A percentile compares a stretch with the other conserved stretches of the same genome.
Evolutionary conservation across 35 echinoderm and acorn worm genomes (phyloP).

Genomic region (Diadema setosum): DNA sequence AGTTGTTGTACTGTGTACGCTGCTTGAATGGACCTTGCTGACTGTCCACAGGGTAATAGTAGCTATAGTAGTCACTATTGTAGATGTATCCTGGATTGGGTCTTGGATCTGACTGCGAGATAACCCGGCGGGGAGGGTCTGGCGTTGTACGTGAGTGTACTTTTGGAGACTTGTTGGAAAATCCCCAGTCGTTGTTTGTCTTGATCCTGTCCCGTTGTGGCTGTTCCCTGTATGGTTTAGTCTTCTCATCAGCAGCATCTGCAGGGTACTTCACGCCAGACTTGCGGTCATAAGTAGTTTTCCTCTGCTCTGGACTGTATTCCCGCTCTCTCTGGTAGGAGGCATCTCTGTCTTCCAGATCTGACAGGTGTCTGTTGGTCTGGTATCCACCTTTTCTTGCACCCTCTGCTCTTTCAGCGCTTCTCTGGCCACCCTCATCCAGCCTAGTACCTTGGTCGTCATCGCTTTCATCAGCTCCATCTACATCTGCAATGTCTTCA

Average conservation of each 20-base stretch:
- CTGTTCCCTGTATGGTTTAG: neutral
- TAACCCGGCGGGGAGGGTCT: neutral
- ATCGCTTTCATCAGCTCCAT: neutral
- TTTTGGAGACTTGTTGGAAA: neutral
- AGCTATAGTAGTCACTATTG: constrained; percentile 31
- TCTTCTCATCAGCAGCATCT: neutral
- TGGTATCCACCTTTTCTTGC: neutral
- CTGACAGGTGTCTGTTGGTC: neutral
- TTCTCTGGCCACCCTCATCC: neutral
- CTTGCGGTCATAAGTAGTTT: neutral
- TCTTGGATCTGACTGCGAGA: neutral
- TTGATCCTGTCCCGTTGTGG: neutral
- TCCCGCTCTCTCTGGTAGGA: neutral
- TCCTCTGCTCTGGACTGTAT: neutral
- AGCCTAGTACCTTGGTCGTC: neutral
- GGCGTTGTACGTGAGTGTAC: neutral
- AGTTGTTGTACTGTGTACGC: neutral
- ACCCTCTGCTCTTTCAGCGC: neutral
- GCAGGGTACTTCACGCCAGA: neutral
- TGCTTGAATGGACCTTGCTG: neutral
- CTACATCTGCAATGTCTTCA: neutral
- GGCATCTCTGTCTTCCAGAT: constrained; percentile 4
- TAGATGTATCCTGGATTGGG: neutral
- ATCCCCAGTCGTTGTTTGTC: neutral
- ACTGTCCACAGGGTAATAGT: neutral